Conservation (phyloP, 37 sponge, comb jelly and placozoan genomes). For the Oopsacas minuta region DNA sequence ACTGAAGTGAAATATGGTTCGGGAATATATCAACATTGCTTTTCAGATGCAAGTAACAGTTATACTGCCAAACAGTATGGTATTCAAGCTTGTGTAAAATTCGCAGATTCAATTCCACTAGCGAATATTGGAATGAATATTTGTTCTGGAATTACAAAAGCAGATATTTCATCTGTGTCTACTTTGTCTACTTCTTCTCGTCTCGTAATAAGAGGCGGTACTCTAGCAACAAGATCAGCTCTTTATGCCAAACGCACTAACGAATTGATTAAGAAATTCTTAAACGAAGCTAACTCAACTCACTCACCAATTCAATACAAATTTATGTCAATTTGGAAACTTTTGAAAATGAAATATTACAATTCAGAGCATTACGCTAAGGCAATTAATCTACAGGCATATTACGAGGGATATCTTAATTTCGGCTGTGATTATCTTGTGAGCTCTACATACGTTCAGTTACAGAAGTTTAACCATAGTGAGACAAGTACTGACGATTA, state of each 20-base stretch:
- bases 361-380: constrained; percentile 22
- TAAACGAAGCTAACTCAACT: neutral
- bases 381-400: constrained; percentile 23
- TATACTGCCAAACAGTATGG: neutral
- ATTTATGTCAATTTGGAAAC: constrained; percentile 16
- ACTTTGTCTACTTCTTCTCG: neutral
- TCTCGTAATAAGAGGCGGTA: constrained; percentile 24
- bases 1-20: neutral
- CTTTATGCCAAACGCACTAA: neutral
- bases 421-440: constrained; percentile 18
- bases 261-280: neutral
- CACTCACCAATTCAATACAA: constrained; percentile 14
- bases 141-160: constrained; percentile 13
- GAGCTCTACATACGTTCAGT: neutral
- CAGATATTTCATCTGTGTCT: neutral
- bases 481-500: neutral
- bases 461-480: neutral
- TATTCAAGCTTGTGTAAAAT: constrained; percentile 21
- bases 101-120: neutral
- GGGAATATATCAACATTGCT: neutral
- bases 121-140: neutral
- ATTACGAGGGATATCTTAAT: constrained; percentile 24
- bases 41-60: neutral
- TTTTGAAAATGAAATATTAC: constrained; percentile 22
- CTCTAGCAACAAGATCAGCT: neutral